These are phyloP conservation scores for Ladona fulva DNA, from an alignment of 1,140 invertebrate genomes.

Conservation along the genomic window DNA sequence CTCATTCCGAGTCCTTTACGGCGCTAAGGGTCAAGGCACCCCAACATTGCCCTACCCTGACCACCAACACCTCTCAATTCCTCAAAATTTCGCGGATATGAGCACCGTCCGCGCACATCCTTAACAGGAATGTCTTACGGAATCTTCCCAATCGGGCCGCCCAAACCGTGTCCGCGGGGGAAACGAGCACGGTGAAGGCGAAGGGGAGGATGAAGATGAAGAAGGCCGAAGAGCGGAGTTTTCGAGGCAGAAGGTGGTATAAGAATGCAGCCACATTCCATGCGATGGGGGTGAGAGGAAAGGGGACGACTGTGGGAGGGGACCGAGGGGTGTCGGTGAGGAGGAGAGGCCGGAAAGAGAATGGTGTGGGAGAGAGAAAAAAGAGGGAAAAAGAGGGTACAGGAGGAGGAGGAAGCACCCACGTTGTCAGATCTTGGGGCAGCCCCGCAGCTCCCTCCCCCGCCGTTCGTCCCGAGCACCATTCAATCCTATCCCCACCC, in stretches of 20 bases:
- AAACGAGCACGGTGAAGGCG: neutral
- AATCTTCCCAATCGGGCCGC: neutral
- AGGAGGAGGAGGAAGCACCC: neutral
- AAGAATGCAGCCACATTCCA: neutral
- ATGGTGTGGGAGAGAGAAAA: neutral
- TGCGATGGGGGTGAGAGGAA: neutral
- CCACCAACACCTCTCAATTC: no score
- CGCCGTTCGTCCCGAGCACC: neutral
- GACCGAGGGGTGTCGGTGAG: neutral
- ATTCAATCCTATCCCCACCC: conserved; percentile 1
- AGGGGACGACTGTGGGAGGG: neutral
- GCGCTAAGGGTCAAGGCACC: no score
- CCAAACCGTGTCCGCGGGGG: neutral
- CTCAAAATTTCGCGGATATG: no score
- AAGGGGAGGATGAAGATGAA: neutral
- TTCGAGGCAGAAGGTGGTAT: neutral
- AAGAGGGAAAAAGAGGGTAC: neutral
- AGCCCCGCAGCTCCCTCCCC: neutral
- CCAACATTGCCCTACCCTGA: no score
- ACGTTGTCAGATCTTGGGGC: conserved; percentile 6
- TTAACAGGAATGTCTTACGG: neutral
- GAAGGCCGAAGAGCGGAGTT: neutral
- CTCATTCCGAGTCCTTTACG: no score
- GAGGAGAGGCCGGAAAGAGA: neutral
- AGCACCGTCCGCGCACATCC: no score